Conservation (phyloP, 2,888 invertebrate species). For the Phortica magna region DNA sequence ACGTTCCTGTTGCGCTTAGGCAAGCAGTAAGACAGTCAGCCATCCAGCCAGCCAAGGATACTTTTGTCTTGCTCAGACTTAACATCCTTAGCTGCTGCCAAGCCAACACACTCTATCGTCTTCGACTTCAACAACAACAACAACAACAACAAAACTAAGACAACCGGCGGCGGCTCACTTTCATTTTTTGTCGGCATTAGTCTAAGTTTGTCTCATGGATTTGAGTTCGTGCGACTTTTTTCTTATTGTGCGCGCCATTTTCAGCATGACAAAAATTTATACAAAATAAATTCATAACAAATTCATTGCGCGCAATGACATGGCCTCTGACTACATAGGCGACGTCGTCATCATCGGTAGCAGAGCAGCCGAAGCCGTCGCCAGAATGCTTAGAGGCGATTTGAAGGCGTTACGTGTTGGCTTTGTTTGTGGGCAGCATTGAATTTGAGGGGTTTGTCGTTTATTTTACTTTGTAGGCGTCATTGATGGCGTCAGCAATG, state of each 20-base stretch:
- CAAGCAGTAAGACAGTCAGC: too few relatives aligned
- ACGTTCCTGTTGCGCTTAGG: conserved; percentile 11
- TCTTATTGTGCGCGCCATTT: neutral
- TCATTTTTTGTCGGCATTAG: neutral
- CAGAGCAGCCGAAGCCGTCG: neutral
- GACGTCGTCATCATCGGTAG: neutral
- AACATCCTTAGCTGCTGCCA: too few relatives aligned
- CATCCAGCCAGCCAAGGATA: too few relatives aligned
- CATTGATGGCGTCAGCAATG: neutral
- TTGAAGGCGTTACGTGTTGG: neutral
- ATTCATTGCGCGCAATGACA: conserved; percentile 71
- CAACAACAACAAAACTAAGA: too few relatives aligned
- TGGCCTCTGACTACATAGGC: neutral
- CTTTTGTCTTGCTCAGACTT: too few relatives aligned
- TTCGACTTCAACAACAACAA: too few relatives aligned
- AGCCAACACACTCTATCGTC: too few relatives aligned
- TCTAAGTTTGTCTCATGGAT: neutral
- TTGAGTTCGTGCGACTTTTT: neutral
- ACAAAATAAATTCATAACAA: conserved; percentile 68
- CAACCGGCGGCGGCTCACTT: neutral
- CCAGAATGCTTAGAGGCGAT: too few relatives aligned
- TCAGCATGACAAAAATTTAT: conserved; percentile 21
- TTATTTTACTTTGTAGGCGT: neutral
- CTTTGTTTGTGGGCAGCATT: neutral
- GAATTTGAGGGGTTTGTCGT: neutral